phyloP scores from a whole-genome alignment of 2,113 vertebrate species.

The Hippocampus barbouri region DNA sequence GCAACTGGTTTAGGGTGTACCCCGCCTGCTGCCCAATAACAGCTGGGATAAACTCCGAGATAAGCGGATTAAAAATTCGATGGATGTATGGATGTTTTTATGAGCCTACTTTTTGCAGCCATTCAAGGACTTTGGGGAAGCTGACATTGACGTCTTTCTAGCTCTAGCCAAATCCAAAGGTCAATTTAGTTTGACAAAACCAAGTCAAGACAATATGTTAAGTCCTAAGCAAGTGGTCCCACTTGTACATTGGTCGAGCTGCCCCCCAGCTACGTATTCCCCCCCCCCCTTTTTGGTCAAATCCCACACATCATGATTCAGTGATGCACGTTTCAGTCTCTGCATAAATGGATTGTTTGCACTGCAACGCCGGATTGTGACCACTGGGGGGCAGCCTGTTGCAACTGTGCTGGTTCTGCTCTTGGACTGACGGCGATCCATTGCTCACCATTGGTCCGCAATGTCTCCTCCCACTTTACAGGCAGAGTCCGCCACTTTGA shows the following conservation, averaged over 20 bases:
- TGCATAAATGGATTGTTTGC: not conserved
- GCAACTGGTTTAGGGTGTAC: too few relatives aligned
- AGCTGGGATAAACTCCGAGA: too few relatives aligned
- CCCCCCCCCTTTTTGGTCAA: too few relatives aligned
- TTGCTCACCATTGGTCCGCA: slow-evolving; percentile 11
- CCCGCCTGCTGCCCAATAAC: too few relatives aligned
- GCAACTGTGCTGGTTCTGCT: slow-evolving; percentile 9
- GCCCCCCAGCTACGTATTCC: too few relatives aligned
- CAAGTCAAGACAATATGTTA: slow-evolving; percentile 10
- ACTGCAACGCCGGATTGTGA: slow-evolving; percentile 56
- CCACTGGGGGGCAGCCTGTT: slow-evolving; percentile 57
- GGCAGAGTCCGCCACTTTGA: slow-evolving; percentile 51
- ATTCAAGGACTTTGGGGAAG: slow-evolving; percentile 68
- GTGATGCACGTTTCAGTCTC: too few relatives aligned
- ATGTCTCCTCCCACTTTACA: slow-evolving; percentile 35
- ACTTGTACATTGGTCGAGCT: too few relatives aligned
- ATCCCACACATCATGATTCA: too few relatives aligned
- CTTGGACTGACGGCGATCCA: not conserved
- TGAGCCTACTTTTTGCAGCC: too few relatives aligned
- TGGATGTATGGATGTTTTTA: too few relatives aligned
- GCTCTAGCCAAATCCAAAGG: slow-evolving; percentile 64
- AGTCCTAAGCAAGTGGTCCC: not conserved
- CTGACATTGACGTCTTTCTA: too few relatives aligned
- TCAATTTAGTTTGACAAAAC: slow-evolving; percentile 49
- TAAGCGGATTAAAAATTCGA: too few relatives aligned